Base-by-base conservation (phyloP, 2,888 invertebrate species). In the Drosophila buzzatii region DNA sequence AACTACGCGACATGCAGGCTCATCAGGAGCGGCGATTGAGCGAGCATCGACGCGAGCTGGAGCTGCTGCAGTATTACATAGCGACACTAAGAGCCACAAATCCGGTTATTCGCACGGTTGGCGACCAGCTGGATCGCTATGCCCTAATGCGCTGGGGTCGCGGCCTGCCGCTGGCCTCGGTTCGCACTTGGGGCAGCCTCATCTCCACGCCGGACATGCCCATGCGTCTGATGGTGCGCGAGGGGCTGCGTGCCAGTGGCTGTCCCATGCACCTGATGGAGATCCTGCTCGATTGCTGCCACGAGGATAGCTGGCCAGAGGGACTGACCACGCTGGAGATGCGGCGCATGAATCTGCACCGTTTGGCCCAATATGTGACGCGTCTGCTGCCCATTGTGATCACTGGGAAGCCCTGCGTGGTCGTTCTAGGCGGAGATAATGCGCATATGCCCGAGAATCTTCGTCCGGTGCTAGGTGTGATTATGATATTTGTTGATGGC, bases 1-100 rank as follows among this genome's bases (percentile, higher is more conserved):
- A 70, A 2, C 55, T 85, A 12, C 58, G 59, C 16, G 72, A 63
- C 8, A 23, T 56, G n/a, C 77, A 79, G 41, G 35, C 63, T 0
- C 52, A 44, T 9, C 73, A 83, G 41, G 72, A 83, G 47, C n/a
- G 56, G 0, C 76, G 79, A 1, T 62, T 82, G 23, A 23, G 33
- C 8, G 59, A 63, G 7, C 83, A 83, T 18, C 61, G 77, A 0
- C 81, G 88, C 3, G 85, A 85, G 55, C 52, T 88, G 63, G 85
- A 85, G 53, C 63, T 88, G 49, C 47, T 85, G 0, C 88, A 85
- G 59, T 79, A 81, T 12, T 88, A 88, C 20, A 70, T 88, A 20
- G 65, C 71, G 0, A 74, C 83, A 0, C 47, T 83, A n/a, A 75
- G 83, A 1, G 73, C 80, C 27, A 77, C 83, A 3, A 85, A 76